These are phyloP conservation scores for Synanthedon andrenaeformis DNA, from an alignment of 2,888 invertebrate species.

Conservation along the genomic window DNA sequence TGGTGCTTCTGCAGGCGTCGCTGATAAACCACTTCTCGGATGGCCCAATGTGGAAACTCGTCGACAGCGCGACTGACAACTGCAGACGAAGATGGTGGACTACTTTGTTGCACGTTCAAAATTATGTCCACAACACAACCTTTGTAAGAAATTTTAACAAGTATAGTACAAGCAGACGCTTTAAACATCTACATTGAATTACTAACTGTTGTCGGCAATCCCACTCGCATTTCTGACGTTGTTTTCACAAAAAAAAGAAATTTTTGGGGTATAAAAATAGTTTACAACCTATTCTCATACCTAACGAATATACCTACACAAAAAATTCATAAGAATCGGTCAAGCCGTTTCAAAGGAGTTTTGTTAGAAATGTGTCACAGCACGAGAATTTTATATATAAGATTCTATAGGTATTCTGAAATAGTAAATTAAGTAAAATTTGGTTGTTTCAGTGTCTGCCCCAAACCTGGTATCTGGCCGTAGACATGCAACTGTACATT, in stretches of 20 bases:
- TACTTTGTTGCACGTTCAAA: slow-evolving; percentile 57
- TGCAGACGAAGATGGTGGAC: slow-evolving; percentile 64
- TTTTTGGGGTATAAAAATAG: too few species aligned
- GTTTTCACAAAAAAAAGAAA: too few species aligned
- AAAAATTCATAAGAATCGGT: too few species aligned
- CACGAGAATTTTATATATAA: too few species aligned
- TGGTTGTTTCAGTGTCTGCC: slow-evolving; percentile 27
- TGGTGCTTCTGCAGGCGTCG: slow-evolving; percentile 31
- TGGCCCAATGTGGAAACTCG: slow-evolving; percentile 47
- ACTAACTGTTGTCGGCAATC: too few species aligned
- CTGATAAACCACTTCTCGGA: slow-evolving; percentile 29
- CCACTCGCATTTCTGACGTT: too few species aligned
- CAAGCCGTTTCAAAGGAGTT: too few species aligned
- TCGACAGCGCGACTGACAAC: slow-evolving; percentile 30
- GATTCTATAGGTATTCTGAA: too few species aligned
- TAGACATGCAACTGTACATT: slow-evolving; percentile 37
- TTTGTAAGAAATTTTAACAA: slow-evolving; percentile 15
- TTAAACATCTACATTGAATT: neutral
- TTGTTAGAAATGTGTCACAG: too few species aligned
- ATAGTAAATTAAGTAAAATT: too few species aligned
- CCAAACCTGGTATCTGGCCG: slow-evolving; percentile 42
- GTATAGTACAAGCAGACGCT: neutral
- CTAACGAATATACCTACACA: too few species aligned
- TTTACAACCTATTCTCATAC: too few species aligned
- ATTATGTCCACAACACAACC: slow-evolving; percentile 36